A percentile compares a stretch with the other conserved stretches of the same genome.
Conservation (phyloP, 2,797 vertebrate species). For the Basileuterus tristriatus region DNA sequence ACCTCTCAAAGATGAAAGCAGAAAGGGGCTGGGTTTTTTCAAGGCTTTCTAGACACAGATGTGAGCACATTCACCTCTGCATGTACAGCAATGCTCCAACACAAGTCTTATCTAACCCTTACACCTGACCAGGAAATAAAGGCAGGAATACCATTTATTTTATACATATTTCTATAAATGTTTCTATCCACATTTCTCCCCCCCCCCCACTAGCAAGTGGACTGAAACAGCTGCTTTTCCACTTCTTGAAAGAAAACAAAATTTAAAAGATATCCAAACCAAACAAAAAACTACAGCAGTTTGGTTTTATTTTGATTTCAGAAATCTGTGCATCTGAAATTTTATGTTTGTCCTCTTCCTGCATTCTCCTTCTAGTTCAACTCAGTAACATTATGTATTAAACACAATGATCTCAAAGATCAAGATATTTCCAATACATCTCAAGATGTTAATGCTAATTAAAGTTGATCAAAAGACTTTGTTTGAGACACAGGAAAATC, state of each 20-base stretch:
- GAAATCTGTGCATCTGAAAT: background rate
- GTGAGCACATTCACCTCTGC: background rate
- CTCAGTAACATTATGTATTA: background rate
- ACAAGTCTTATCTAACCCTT: background rate
- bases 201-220: background rate
- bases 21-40: background rate
- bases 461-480: background rate
- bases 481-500: background rate
- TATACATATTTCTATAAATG: background rate
- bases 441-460: background rate
- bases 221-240: background rate
- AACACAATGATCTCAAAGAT: background rate
- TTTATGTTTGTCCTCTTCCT: background rate
- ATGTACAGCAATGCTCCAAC: background rate
- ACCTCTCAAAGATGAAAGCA: background rate
- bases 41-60: background rate
- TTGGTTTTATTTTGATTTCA: background rate
- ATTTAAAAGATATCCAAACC: background rate
- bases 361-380: background rate
- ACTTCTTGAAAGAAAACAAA: background rate
- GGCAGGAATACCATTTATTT: background rate
- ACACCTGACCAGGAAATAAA: background rate
- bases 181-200: background rate
- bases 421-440: background rate
- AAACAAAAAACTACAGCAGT: accelerated